Base-by-base conservation (phyloP, 1,140 invertebrate species). In the Meloidogyne chitwoodi region DNA sequence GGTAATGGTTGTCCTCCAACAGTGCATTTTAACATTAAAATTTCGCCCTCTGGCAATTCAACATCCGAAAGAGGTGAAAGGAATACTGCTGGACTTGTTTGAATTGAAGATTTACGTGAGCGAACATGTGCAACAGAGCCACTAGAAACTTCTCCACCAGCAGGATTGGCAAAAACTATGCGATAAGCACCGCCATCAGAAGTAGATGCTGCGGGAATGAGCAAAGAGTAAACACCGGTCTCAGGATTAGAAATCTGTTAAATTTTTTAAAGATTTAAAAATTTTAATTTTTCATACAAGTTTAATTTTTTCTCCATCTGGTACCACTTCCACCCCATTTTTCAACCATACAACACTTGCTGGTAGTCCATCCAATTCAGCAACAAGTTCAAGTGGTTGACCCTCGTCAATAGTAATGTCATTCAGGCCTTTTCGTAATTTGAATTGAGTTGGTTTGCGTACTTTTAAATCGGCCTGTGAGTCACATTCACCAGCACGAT, bases 251-350 rank as follows among this genome's bases (percentile, higher is more conserved):
- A 38, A 22, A 48, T 62, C 76, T 75, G 34, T n/a, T 34, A 75
- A n/a, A 64, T 8, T 6, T 22, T 34, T 24, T 64, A 64, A 26
- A 48, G 2, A 11, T 44, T 79, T 6, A 76, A 44, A 75, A 48
- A 24, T 26, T 61, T 19, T 19, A 77, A 24, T 41, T 70, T 24
- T 31, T 24, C 6, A 56, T 44, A 70, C 68, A 41, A 70, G 44
- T 70, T 70, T 70, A n/a, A 56, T 27, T 8, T 93, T 90, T 76
- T 93, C 92, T 56, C 48, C 48, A 63, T 92, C 92, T 19, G 92
- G 92, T 88, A 91, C 93, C 1, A 96, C 81, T 84, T 91, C 91
- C 68, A 91, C 90, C 64, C 91, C 92, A 85, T 94, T 92, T 66
- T 92, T 92, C 67, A 81, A 88, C 80, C 80, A 81, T 73, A 82